A percentile compares a stretch with the other conserved stretches of the same genome.
Conservation (phyloP, 1,140 invertebrate species). For the Pseudomyrmex gracilis region DNA sequence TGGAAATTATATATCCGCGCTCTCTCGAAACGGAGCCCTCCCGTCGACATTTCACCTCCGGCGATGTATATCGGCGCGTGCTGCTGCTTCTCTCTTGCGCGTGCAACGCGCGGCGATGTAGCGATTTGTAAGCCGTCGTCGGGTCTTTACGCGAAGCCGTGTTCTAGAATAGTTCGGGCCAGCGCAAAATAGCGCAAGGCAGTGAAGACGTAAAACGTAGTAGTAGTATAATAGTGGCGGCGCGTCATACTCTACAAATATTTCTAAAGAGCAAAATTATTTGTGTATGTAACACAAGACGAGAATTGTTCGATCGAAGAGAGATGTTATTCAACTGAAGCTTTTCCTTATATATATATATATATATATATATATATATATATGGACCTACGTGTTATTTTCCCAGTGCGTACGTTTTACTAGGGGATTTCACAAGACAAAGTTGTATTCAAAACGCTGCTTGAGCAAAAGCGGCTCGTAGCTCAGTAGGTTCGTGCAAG, state of each 20-base stretch:
- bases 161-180: constrained; percentile 29
- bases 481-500: no score
- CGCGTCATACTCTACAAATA: neutral
- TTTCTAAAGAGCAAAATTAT: neutral
- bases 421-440: no score
- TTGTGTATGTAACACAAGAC: no score
- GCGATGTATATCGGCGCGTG: neutral
- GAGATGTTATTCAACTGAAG: no score
- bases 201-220: neutral
- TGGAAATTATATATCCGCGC: constrained; percentile 44
- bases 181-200: neutral
- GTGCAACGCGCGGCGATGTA: neutral
- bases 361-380: no score
- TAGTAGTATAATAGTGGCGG: neutral
- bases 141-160: neutral
- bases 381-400: no score
- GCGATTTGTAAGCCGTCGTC: neutral
- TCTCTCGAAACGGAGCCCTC: neutral
- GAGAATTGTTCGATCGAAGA: no score
- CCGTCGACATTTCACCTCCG: neutral
- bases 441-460: no score
- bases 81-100: neutral
- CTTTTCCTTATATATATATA: no score
- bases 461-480: no score
- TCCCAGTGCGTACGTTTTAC: no score